Percentiles rank a stretch among this genome's conserved stretches.
Evolutionary conservation across 2,113 vertebrate species (phyloP).

Genomic region (Podarcis raffonei): DNA sequence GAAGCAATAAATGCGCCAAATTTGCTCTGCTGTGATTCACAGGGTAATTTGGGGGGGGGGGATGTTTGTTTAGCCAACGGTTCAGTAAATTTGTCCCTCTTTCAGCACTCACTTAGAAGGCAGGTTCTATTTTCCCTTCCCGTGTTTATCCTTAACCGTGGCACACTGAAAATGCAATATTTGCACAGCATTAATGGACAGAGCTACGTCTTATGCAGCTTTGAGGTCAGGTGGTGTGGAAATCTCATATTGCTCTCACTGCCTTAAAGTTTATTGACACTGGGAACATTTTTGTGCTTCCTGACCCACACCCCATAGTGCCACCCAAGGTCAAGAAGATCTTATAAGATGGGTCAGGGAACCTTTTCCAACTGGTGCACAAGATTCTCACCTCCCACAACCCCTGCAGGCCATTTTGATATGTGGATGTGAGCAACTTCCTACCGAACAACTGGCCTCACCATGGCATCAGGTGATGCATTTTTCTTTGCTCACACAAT

Average conservation of each 20-base stretch:
- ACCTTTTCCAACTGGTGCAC: no score
- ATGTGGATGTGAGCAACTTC: no score
- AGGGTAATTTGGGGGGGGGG: not conserved
- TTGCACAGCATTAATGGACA: slow-evolving; percentile 29
- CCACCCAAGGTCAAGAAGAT: no score
- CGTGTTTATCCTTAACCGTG: slow-evolving; percentile 17
- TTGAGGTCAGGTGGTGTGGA: not conserved
- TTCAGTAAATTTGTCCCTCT: not conserved
- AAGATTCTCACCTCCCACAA: no score
- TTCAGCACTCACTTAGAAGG: not conserved
- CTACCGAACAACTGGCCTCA: no score
- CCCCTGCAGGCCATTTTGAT: no score
- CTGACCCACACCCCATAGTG: no score
- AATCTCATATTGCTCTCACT: slow-evolving; percentile 46
- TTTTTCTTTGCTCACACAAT: no score
- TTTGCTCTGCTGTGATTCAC: slow-evolving; percentile 10
- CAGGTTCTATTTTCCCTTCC: slow-evolving; percentile 19
- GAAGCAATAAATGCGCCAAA: not conserved
- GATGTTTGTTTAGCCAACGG: not conserved
- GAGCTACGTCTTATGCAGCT: slow-evolving; percentile 17
- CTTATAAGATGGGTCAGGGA: not conserved
- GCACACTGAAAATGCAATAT: slow-evolving; percentile 23
- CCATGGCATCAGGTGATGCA: no score
- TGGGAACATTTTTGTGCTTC: not conserved
- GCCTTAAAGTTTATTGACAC: slow-evolving; percentile 37